Base-by-base conservation (phyloP, 2,888 invertebrate genomes). In the Bombyx huttoni region DNA sequence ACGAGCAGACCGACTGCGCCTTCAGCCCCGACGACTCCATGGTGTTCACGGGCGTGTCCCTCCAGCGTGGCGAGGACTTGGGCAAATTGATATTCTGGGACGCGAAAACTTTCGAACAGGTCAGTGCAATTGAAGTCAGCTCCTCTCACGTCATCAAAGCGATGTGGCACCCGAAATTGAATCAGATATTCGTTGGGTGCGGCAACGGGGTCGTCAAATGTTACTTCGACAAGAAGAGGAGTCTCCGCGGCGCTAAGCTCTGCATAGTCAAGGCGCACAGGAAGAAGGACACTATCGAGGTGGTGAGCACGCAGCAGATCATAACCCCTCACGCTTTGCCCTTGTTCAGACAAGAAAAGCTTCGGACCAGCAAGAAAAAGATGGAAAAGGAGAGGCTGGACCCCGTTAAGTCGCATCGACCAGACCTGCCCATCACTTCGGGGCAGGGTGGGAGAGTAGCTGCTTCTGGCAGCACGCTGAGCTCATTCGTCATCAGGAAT, bases 251-350 rank as follows among this genome's bases (percentile, higher is more conserved):
- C 0, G 98, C 98, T 0, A 95, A 96, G 66, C 78, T 98, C 0
- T 98, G 98, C 70, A 94, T 95, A 5, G 92, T 94, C 0, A 97
- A 97, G 75, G 91, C 91, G 0, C 92, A 93, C 61, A 91, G 94
- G 51, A 96, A 94, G 72, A 92, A 92, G 34, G 94, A 94, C 60
- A 93, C 95, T 6, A 91, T 94, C 0, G 98, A 98, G 78, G 93
- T 97, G 53, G 92, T 98, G 51, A 94, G 96, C 51, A 93, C 95
- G 0, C 95, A 97, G 61, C 96, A 98, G 72, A 96, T 99, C 47
- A 97, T 99, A 9, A 98, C 99, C 0, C 99, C 98, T 0, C 97
- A 98, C 73, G 97, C 99, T 0, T 81, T 99, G 54, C 99, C 99
- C 0, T 88, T 99, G 79, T 99, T 99, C 83, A 91, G 98, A 40